Evolutionary conservation across 2,888 invertebrate species (phyloP), one percentile per base, ranked within the genome.

Genomic region (Amblyteles armatorius): DNA sequence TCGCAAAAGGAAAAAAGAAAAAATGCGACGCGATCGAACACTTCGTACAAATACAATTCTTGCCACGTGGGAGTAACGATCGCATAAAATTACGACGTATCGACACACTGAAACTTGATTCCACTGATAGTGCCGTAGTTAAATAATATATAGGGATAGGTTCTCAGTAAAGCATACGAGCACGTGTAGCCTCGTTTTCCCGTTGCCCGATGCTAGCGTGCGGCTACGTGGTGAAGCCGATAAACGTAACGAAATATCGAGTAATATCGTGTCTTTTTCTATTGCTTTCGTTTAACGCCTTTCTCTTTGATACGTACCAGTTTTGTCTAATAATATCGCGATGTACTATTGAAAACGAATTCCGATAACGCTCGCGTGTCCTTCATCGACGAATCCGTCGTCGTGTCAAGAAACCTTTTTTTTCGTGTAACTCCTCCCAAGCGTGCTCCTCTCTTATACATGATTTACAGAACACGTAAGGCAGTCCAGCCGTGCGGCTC

Each of bases 301-400:
- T 11, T 22, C 33, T 26, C 44, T 5, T 48, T 19, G 6, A 72
- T 85, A 85, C 85, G 40, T 85, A 85, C 85, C 85, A 67, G 48
- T 79, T 52, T 48, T 63, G 74, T 74, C 50, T 68, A 71, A 68
- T 52, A 33, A 72, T 26, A 74, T 63, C 65, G 22, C 16, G 44
- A 22, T 36, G 67, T 40, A 67, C 7, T 67, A 67, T 67, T 44
- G 36, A 29, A 69, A 13, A 63, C 26, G 71, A 77, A 77, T 77
- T 72, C 65, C 83, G 84, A 65, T 73, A 82, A 68, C 60, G 71
- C 73, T 67, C 67, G 29, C 48, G 71, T 22, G 67, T 36, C 16
- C 50, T 19, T 57, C 73, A 73, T 72, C 26, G 19, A 6, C 29
- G 29, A 40, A 19, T 22, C 50, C 40, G 65, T 67, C 33, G 33